These are phyloP conservation scores for Galendromus occidentalis DNA, from an alignment of 1,140 invertebrate genomes.

Conservation along the genomic window DNA sequence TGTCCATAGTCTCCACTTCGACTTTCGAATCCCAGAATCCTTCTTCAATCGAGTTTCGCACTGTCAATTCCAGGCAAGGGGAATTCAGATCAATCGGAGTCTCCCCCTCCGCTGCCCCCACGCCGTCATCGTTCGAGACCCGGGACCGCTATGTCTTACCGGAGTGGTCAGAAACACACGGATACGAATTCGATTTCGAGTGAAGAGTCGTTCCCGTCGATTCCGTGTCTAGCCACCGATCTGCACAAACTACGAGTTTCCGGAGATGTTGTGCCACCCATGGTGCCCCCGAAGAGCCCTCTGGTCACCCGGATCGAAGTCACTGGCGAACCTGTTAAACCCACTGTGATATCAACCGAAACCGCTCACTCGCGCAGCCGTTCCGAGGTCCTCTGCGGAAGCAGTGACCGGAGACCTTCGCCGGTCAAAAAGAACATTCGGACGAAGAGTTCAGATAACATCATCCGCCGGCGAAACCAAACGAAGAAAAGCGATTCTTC, in stretches of 20 bases:
- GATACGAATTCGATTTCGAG: slow-evolving; percentile 3
- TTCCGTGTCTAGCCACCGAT: slow-evolving; percentile 7
- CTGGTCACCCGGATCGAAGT: neutral
- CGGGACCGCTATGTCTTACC: neutral
- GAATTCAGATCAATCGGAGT: slow-evolving; percentile 1
- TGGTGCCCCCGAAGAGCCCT: neutral
- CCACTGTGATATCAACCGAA: slow-evolving; percentile 9
- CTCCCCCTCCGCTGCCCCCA: neutral
- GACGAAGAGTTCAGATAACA: slow-evolving; percentile 8
- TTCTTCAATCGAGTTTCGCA: neutral
- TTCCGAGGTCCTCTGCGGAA: neutral
- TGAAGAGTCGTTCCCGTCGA: neutral
- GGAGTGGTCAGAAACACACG: neutral
- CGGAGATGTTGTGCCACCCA: slow-evolving; percentile 1
- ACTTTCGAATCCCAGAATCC: neutral
- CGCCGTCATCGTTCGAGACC: neutral
- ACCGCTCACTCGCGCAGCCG: neutral
- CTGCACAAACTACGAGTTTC: neutral
- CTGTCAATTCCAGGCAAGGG: neutral
- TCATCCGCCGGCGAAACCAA: neutral
- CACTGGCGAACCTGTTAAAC: slow-evolving; percentile 5
- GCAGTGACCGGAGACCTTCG: neutral
- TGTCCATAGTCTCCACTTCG: neutral
- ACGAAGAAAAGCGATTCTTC: neutral
- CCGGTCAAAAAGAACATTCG: slow-evolving; percentile 1